Percentiles rank a stretch among this genome's conserved stretches.
Conservation (phyloP, 2,797 vertebrate genomes). For the Salarias fasciatus region DNA sequence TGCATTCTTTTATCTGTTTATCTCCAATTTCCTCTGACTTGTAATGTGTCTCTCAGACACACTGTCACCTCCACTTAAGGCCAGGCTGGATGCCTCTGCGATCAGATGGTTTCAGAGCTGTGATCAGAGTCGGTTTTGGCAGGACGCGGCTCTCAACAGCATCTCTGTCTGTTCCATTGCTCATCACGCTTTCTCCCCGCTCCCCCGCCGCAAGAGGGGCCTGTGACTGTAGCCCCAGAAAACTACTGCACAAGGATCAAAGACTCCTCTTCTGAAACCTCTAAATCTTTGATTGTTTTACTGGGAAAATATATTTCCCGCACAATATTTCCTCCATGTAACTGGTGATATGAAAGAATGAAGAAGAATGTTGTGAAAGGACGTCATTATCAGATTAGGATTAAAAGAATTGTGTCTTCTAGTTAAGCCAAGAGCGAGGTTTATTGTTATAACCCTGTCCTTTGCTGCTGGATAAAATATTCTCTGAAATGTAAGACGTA, state of each 20-base stretch:
- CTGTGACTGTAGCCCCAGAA: constrained; percentile 38
- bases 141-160: constrained; percentile 57
- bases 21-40: constrained; percentile 84
- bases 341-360: constrained; percentile 58
- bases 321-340: constrained; percentile 45
- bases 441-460: constrained; percentile 87
- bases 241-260: constrained; percentile 25
- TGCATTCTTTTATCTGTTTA: constrained; percentile 83
- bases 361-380: constrained; percentile 82
- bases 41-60: constrained; percentile 79
- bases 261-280: constrained; percentile 31
- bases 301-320: constrained; percentile 14
- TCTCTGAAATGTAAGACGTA: background rate
- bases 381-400: constrained; percentile 85
- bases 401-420: constrained; percentile 80
- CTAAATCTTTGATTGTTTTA: constrained; percentile 16
- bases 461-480: constrained; percentile 80
- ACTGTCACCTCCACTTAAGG: constrained; percentile 80
- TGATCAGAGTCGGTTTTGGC: constrained; percentile 71
- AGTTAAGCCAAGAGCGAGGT: constrained; percentile 82
- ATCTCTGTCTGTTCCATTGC: constrained; percentile 61
- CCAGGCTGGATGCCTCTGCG: constrained; percentile 43
- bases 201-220: constrained; percentile 26
- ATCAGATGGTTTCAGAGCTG: constrained; percentile 68
- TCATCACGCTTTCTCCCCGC: constrained; percentile 46